A percentile compares a stretch with the other conserved stretches of the same genome.
Conservation (phyloP, 2,888 invertebrate species). For the Sphaerophoria taeniata region DNA sequence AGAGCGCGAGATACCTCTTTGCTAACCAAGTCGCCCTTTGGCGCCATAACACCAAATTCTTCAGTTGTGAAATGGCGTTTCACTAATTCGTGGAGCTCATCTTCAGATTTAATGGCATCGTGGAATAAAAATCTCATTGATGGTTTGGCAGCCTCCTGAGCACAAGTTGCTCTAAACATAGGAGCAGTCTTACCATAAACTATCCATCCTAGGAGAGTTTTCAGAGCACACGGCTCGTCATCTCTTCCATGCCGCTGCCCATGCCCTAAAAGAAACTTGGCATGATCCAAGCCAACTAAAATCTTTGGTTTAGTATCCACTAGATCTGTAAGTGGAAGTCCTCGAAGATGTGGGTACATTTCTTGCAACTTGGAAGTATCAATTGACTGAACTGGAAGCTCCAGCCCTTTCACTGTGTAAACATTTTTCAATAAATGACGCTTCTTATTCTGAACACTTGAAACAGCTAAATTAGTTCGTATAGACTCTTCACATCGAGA, state of each 20-base stretch:
- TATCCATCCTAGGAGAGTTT: slow-evolving; percentile 26
- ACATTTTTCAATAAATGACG: background rate
- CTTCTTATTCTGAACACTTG: slow-evolving; percentile 3
- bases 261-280: background rate
- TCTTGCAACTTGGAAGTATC: background rate
- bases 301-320: slow-evolving; percentile 19
- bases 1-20: slow-evolving; percentile 11
- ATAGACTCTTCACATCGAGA: slow-evolving; percentile 6
- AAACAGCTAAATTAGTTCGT: slow-evolving; percentile 10
- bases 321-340: slow-evolving; percentile 5
- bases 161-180: background rate
- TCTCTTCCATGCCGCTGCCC: background rate
- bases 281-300: slow-evolving; percentile 11
- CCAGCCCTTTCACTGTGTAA: slow-evolving; percentile 1
- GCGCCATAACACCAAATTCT: slow-evolving; percentile 12
- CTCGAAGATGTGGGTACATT: slow-evolving; percentile 16
- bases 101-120: slow-evolving; percentile 6
- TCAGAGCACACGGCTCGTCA: slow-evolving; percentile 5
- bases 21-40: slow-evolving; percentile 11
- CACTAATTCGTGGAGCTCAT: slow-evolving; percentile 5
- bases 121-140: slow-evolving; percentile 6
- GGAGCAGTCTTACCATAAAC: slow-evolving; percentile 21
- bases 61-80: slow-evolving; percentile 12
- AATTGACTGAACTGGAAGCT: slow-evolving; percentile 2
- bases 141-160: background rate